Evolutionary conservation across 1,140 invertebrate species (phyloP).

Genomic region (Eurosta solidaginis): DNA sequence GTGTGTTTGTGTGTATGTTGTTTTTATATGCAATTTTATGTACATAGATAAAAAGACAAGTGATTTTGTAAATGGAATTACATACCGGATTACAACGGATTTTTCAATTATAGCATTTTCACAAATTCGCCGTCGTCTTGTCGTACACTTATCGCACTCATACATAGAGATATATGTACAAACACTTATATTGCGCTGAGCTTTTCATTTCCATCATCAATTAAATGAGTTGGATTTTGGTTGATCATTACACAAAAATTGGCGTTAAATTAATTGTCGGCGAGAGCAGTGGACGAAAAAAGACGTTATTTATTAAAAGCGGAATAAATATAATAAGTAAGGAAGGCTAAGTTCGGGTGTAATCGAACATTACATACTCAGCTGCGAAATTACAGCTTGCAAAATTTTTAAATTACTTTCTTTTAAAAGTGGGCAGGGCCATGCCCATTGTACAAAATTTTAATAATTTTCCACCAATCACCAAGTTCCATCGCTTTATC

Average conservation of each 20-base stretch:
- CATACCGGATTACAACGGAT: slow-evolving; percentile 17
- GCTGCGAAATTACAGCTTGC: too few species aligned
- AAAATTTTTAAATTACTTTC: too few species aligned
- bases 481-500: too few species aligned
- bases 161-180: neutral
- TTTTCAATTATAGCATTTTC: slow-evolving; percentile 27
- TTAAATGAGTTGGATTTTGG: neutral
- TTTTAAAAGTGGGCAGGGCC: too few species aligned
- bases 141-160: neutral
- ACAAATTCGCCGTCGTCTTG: slow-evolving; percentile 1
- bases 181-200: neutral
- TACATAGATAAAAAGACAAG: neutral
- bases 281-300: neutral
- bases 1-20: neutral
- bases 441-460: too few species aligned
- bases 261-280: neutral
- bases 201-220: slow-evolving; percentile 12
- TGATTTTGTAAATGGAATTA: slow-evolving; percentile 8
- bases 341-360: too few species aligned
- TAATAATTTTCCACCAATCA: too few species aligned
- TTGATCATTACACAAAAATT: neutral
- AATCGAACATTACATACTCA: too few species aligned
- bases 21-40: neutral
- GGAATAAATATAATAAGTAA: too few species aligned
- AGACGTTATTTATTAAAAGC: too few species aligned